phyloP scores from a whole-genome alignment of 2,888 invertebrate genomes.

The Lasioglossum morio region DNA sequence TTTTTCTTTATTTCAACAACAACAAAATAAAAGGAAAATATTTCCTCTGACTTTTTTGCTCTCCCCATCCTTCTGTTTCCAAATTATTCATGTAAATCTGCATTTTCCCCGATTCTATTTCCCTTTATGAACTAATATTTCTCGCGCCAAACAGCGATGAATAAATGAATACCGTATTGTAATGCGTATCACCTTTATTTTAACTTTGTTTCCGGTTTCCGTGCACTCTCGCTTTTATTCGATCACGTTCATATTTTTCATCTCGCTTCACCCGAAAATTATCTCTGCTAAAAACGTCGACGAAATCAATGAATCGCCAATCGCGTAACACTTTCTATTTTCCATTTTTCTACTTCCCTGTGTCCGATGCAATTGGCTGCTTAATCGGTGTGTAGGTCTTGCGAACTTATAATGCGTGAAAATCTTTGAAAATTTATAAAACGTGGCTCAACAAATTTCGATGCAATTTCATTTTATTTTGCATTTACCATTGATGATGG shows the following conservation, averaged over 20 bases:
- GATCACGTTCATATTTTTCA: not conserved
- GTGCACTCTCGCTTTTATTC: not conserved
- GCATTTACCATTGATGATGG: too few species aligned
- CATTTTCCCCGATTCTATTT: not conserved
- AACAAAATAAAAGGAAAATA: not conserved
- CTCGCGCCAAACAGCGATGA: not conserved
- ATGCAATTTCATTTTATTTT: not conserved
- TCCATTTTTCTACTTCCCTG: not conserved
- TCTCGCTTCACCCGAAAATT: not conserved
- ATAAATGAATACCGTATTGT: not conserved
- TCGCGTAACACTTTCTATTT: not conserved
- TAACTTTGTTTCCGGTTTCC: not conserved
- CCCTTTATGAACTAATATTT: not conserved
- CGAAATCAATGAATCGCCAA: not conserved
- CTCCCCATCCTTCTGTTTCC: not conserved
- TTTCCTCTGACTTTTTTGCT: not conserved
- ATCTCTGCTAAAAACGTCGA: not conserved
- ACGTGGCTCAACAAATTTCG: not conserved
- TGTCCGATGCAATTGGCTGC: not conserved
- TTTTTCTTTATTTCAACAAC: not conserved
- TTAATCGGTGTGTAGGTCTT: not conserved
- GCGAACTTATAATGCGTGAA: not conserved
- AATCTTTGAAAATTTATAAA: not conserved
- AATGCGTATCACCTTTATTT: not conserved
- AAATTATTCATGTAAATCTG: not conserved